Conservation (phyloP, 2,888 invertebrate genomes). For the Vanessa cardui region DNA sequence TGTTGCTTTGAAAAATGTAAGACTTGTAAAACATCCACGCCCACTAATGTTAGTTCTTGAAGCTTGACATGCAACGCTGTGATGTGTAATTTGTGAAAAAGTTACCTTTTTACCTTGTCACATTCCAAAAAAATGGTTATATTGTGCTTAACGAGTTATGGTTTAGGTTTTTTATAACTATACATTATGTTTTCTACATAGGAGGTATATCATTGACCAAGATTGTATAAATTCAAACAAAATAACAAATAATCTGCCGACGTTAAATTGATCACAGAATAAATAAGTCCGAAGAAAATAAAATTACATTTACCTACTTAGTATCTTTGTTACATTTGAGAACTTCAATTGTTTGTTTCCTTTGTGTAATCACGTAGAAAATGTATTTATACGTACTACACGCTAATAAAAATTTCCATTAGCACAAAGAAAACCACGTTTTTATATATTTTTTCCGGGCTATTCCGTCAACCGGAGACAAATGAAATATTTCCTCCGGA, state of each 20-base stretch:
- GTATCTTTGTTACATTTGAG: not conserved
- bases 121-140: not conserved
- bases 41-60: slow-evolving; percentile 11
- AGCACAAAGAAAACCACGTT: slow-evolving; percentile 16
- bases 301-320: not conserved
- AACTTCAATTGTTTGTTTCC: not conserved
- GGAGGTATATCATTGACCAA: too few relatives aligned
- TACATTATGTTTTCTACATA: too few relatives aligned
- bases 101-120: not conserved
- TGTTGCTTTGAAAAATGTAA: not conserved
- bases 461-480: slow-evolving; percentile 45
- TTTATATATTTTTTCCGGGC: slow-evolving; percentile 24
- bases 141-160: too few relatives aligned
- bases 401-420: slow-evolving; percentile 14
- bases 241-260: not conserved
- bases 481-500: slow-evolving; percentile 51
- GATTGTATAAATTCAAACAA: too few relatives aligned
- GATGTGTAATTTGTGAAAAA: slow-evolving; percentile 1
- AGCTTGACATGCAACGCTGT: slow-evolving; percentile 2
- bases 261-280: not conserved
- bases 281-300: not conserved
- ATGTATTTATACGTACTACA: not conserved
- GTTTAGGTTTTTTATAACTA: too few relatives aligned
- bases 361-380: not conserved
- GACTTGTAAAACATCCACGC: not conserved